Percentiles rank a stretch among this genome's conserved stretches.
These are phyloP conservation scores for Caenorhabditis inopinata DNA, from an alignment of 1,140 invertebrate species.

Conservation along the genomic window DNA sequence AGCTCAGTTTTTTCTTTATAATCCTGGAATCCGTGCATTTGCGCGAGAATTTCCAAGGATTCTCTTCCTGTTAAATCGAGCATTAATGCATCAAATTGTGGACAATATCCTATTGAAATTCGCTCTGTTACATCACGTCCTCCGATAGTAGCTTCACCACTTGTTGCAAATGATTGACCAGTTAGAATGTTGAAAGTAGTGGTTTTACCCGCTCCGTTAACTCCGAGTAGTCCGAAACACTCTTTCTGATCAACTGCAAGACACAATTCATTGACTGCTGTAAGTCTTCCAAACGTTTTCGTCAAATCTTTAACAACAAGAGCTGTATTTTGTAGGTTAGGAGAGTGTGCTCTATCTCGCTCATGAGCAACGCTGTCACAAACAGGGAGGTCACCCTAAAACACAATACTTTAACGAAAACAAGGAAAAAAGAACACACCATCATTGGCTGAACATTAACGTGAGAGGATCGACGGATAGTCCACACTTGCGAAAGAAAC, in stretches of 20 bases:
- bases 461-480: slow-evolving; percentile 6
- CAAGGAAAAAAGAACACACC: background rate
- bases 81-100: slow-evolving; percentile 72
- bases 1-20: slow-evolving; percentile 5
- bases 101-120: slow-evolving; percentile 76
- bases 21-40: slow-evolving; percentile 68
- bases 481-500: slow-evolving; percentile 12
- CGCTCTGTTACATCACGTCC: slow-evolving; percentile 37
- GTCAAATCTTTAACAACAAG: slow-evolving; percentile 35
- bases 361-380: background rate
- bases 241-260: slow-evolving; percentile 39
- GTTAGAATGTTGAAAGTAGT: slow-evolving; percentile 75
- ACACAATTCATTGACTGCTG: slow-evolving; percentile 46
- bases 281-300: slow-evolving; percentile 41
- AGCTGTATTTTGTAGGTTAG: background rate
- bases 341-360: background rate
- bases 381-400: background rate
- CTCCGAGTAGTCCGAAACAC: slow-evolving; percentile 52
- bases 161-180: slow-evolving; percentile 74
- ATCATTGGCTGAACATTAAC: slow-evolving; percentile 20
- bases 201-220: slow-evolving; percentile 69
- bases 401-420: background rate
- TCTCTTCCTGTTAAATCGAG: slow-evolving; percentile 69
- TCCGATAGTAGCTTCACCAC: slow-evolving; percentile 70
- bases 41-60: slow-evolving; percentile 67